Conservation (phyloP, 2,797 vertebrate species). For the Percopsis omiscomaycus region DNA sequence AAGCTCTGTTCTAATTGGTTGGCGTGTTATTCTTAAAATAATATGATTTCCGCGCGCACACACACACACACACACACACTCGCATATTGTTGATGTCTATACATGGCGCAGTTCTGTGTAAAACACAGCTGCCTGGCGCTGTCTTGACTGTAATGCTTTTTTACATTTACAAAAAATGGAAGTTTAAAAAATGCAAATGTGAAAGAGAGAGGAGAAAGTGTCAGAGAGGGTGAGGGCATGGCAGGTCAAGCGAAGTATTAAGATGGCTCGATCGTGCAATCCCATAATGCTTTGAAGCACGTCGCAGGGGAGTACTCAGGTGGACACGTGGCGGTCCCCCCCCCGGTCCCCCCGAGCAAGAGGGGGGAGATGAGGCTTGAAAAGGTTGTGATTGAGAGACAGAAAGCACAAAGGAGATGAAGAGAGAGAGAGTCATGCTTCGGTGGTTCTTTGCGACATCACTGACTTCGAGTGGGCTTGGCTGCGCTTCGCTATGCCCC, state of each 20-base stretch:
- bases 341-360: background rate
- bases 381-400: background rate
- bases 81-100: background rate
- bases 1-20: background rate
- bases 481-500: background rate
- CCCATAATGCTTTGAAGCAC: background rate
- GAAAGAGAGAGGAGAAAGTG: background rate
- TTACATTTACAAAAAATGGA: too few species aligned
- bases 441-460: background rate
- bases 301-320: background rate
- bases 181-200: too few species aligned
- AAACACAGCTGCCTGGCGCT: too few species aligned
- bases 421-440: background rate
- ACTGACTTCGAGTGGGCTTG: background rate
- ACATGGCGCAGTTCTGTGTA: too few species aligned
- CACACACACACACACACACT: background rate
- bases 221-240: background rate
- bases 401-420: background rate
- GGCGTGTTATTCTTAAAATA: conserved; percentile 2
- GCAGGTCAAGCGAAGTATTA: too few species aligned
- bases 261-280: background rate
- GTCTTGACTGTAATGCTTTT: too few species aligned
- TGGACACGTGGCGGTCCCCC: background rate
- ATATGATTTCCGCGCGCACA: background rate
- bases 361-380: background rate